Evolutionary conservation across 2,797 vertebrate genomes (phyloP), one percentile per base, ranked within the genome.

Genomic region (Emys orbicularis): DNA sequence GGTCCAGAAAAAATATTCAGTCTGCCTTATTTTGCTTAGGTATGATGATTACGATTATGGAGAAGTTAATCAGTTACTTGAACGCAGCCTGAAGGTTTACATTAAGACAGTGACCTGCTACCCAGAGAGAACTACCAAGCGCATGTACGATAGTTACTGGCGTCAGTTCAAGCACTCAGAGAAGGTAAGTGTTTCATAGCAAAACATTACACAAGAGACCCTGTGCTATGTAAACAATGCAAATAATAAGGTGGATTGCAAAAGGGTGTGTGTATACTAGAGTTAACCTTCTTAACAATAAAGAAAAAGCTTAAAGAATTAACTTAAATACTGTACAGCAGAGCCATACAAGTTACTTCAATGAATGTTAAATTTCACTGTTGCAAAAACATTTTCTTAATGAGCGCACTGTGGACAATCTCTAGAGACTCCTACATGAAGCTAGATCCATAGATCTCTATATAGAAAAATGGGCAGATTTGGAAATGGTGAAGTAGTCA

Each of bases 101-200:
- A 98, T 99, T 97, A 99, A 99, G 98, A 99, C 99, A n/a, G 98
- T 99, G 96, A 98, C 98, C 96, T 99, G 98, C 98, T 99, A 99
- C 94, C 99, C 99, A 5, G 99, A 99, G 97, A 98, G 98, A 96
- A 98, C 98, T 72, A 99, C 99, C 72, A 98, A 98, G 88, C 98
- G 99, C 97, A 99, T 99, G 98, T 99, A 99, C 9, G 99, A 99
- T 25, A 98, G 98, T 83, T 99, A 98, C 95, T 99, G 99, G 99
- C 98, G 98, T 27, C 99, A 99, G 96, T 99, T 99, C 98, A 98
- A 98, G 94, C 99, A 99, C 98, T 99, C 99, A 1, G 99, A 99
- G 97, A 99, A 99, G 98, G 99, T 99, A 52, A 1, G 92, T 90
- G 29, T 76, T 91, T 88, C 89, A 79, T 13, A 79, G 59, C 68